Conservation (phyloP, 2,113 vertebrate species). For the Odontophorus gujanensis region DNA sequence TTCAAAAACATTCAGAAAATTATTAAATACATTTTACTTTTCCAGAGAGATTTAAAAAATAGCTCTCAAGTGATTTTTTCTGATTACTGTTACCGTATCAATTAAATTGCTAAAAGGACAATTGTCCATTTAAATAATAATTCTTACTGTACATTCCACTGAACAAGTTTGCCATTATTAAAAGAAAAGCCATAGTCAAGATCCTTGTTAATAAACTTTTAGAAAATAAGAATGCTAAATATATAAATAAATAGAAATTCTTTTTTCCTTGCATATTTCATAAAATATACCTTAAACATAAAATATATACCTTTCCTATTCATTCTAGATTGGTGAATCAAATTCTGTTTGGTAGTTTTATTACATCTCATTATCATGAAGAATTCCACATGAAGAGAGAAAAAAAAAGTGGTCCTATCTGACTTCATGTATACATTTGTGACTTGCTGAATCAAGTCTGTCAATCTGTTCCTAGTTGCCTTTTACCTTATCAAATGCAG, state of each 20-base stretch:
- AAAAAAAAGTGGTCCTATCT: neutral
- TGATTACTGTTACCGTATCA: neutral
- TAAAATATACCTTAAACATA: neutral
- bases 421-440: rapidly evolving
- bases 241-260: neutral
- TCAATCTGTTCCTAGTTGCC: neutral
- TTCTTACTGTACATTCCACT: neutral
- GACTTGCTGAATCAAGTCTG: neutral
- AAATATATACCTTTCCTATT: neutral
- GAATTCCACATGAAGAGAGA: neutral
- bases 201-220: neutral
- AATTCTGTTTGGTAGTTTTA: neutral
- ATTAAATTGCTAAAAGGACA: neutral
- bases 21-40: neutral
- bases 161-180: neutral
- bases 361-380: neutral
- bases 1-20: neutral
- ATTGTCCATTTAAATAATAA: neutral
- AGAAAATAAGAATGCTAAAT: neutral
- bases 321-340: neutral
- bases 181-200: neutral
- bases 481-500: neutral
- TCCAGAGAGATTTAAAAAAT: neutral
- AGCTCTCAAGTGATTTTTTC: neutral
- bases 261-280: neutral